phyloP scores from a whole-genome alignment of 2,113 vertebrate species.

The Pomatostomus ruficeps region DNA sequence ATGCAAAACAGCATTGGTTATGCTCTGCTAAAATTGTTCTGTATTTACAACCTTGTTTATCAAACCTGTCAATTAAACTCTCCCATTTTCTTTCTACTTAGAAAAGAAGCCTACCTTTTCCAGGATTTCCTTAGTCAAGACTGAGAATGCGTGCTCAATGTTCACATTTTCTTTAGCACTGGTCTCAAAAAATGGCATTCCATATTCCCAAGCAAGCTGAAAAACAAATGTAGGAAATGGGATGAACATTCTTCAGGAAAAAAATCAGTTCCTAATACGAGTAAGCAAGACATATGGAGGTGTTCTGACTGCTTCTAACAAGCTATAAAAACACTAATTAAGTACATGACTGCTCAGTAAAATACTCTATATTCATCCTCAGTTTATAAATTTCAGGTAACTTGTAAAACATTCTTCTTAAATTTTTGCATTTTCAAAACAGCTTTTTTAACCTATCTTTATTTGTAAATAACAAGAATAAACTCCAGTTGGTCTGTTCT shows the following conservation, averaged over 20 bases:
- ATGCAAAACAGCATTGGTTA: not conserved
- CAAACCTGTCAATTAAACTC: not conserved
- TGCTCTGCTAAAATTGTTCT: not conserved
- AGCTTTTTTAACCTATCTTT: constrained; percentile 39
- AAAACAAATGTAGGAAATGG: constrained; percentile 24
- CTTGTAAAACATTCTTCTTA: constrained; percentile 36
- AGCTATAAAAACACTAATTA: constrained; percentile 28
- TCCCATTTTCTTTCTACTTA: not conserved
- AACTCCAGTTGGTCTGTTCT: constrained; percentile 33
- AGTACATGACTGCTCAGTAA: constrained; percentile 31
- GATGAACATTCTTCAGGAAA: not conserved
- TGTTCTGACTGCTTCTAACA: constrained; percentile 12
- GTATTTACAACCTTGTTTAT: not conserved
- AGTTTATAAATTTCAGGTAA: constrained; percentile 50
- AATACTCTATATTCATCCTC: not conserved
- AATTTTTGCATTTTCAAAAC: constrained; percentile 42
- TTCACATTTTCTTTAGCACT: constrained; percentile 74
- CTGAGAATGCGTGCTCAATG: constrained; percentile 69
- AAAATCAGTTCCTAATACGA: not conserved
- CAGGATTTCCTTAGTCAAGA: constrained; percentile 63
- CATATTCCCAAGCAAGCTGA: constrained; percentile 74
- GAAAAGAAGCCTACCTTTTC: constrained; percentile 63
- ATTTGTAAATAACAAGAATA: not conserved
- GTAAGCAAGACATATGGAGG: not conserved
- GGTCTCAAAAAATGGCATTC: constrained; percentile 74